These are phyloP conservation scores for Lepidiolamprologus cunningtoni DNA, from an alignment of 2,113 vertebrate genomes.

Conservation along the genomic window DNA sequence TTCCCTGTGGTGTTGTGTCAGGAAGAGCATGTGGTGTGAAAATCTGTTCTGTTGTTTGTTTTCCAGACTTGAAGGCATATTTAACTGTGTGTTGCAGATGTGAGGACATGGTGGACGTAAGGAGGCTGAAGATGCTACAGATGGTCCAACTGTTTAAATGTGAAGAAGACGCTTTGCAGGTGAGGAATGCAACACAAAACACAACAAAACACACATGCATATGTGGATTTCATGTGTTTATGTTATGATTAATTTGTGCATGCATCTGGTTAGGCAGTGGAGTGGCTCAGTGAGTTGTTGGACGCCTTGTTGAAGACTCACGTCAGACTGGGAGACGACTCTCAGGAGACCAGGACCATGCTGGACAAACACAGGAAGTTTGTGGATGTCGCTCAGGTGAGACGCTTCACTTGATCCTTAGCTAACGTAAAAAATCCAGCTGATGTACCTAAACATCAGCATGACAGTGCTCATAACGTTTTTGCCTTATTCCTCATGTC, in stretches of 20 bases:
- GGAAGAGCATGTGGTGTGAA: background rate
- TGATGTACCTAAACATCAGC: background rate
- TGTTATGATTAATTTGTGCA: background rate
- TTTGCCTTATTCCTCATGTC: background rate
- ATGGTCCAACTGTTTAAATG: constrained; percentile 99
- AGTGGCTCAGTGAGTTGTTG: constrained; percentile 92
- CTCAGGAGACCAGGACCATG: constrained; percentile 90
- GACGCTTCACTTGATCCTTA: background rate
- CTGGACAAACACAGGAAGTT: constrained; percentile 98
- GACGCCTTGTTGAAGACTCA: constrained; percentile 96
- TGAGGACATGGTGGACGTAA: constrained; percentile 75
- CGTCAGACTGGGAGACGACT: constrained; percentile 85
- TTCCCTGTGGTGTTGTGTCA: background rate
- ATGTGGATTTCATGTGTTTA: background rate
- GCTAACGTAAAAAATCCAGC: background rate
- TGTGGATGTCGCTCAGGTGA: constrained; percentile 94
- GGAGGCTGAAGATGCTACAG: constrained; percentile 95
- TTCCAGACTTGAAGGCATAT: background rate
- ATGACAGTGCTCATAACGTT: background rate
- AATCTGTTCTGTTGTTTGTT: background rate
- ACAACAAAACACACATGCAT: background rate
- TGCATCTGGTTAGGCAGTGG: constrained; percentile 77
- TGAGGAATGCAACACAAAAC: background rate
- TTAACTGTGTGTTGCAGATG: constrained; percentile 58
- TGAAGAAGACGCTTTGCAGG: constrained; percentile 87